A percentile compares a stretch with the other conserved stretches of the same genome.
Evolutionary conservation across 2,113 vertebrate genomes (phyloP).

Genomic region (Rhinogobius similis): DNA sequence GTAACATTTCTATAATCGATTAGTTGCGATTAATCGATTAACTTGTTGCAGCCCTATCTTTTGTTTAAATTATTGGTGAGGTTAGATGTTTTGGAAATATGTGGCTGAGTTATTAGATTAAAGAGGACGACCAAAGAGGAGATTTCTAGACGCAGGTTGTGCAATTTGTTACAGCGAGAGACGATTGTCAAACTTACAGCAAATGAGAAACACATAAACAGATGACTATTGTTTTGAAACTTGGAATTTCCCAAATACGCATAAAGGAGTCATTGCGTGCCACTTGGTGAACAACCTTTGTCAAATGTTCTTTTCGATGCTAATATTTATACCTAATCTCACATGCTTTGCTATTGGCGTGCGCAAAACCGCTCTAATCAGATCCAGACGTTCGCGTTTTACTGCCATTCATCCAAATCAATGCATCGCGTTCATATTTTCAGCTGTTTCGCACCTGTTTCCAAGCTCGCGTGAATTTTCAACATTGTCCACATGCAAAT

Average conservation of each 20-base stretch:
- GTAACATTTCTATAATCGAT: too few species aligned
- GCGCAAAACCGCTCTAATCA: conserved; percentile 2
- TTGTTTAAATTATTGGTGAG: not conserved
- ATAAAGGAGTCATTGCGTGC: not conserved
- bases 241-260: conserved; percentile 1
- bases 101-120: not conserved
- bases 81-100: not conserved
- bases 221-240: conserved; percentile 3
- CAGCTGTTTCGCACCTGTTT: conserved; percentile 56
- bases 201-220: not conserved
- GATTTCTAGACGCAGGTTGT: not conserved
- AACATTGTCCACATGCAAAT: conserved; percentile 6
- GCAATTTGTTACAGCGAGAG: not conserved
- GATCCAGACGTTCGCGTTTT: conserved; percentile 10
- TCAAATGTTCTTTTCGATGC: conserved; percentile 1
- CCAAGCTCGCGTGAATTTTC: conserved; percentile 26
- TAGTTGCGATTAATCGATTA: too few species aligned
- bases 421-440: conserved; percentile 31
- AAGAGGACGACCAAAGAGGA: not conserved
- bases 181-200: not conserved
- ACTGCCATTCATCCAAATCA: conserved; percentile 5
- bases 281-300: not conserved
- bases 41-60: too few species aligned
- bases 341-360: not conserved
- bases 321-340: conserved; percentile 3